Evolutionary conservation across 2,113 vertebrate genomes (phyloP), one percentile per base, ranked within the genome.

Genomic region (Machaerirhynchus nigripectus): DNA sequence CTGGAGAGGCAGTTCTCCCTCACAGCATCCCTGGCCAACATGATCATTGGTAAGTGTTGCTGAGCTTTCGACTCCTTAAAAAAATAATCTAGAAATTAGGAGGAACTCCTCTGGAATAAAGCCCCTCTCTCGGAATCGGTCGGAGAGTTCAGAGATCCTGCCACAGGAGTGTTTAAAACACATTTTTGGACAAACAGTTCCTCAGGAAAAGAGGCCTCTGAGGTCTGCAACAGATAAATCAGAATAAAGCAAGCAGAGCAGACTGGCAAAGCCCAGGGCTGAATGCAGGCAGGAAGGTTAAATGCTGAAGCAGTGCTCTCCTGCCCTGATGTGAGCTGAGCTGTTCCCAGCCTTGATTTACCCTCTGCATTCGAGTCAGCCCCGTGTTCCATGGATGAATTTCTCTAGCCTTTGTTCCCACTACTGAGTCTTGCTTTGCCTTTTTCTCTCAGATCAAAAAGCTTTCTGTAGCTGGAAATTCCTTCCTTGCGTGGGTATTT

Each of bases 1-100:
- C 98, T 99, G 31, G 99, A 99, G 97, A 98, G 96, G 8, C 99
- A 99, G 84, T 99, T 99, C 95, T 98, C 95, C 30, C 81, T 98
- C 95, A 98, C 99, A 0, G 98, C 98, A 0, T 97, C 98, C 53
- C 96, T 98, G 4, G 99, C 99, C 96, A 99, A 98, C 96, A 96
- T 99, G 95, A 98, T 99, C 97, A 98, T 99, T 0, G 99, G 99
- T 99, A 78, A 97, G 98, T 67, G 50, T 1, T 33, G 37, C 83
- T 28, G 39, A 37, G 65, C 19, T 69, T 23, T 7, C 2, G 46
- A 8, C 5, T 30, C 30, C 55, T 69, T 42, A 6, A 4, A 52
- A 52, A 59, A 60, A 3, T 1, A 6, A 35, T 2, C 6, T 31
- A 5, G 53, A 18, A 42, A 8, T 33, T 2, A 8, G 9, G 9